Evolutionary conservation across 2,797 vertebrate genomes (phyloP).

Genomic region (Synanceia verrucosa): DNA sequence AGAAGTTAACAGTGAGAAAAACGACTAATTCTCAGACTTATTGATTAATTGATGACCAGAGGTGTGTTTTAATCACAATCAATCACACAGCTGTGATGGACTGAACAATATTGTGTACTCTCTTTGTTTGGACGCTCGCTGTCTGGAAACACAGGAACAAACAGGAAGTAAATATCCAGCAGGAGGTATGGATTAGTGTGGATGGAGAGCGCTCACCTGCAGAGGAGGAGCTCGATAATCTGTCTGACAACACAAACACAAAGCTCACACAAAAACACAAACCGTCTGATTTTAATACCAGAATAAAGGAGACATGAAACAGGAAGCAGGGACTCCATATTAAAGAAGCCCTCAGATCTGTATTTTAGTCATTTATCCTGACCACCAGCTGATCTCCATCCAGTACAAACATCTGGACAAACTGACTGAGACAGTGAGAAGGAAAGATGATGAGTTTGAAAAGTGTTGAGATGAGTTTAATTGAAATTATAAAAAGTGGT

Average conservation of each 20-base stretch:
- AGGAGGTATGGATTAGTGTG: slow-evolving; percentile 55
- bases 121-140: slow-evolving; percentile 27
- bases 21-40: neutral
- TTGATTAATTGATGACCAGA: neutral
- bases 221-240: slow-evolving; percentile 40
- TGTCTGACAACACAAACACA: neutral
- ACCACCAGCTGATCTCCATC: too few species aligned
- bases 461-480: too few species aligned
- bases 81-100: neutral
- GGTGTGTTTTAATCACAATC: neutral
- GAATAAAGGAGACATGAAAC: neutral
- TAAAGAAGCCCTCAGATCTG: too few species aligned
- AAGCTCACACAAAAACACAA: neutral
- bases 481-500: too few species aligned
- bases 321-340: neutral
- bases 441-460: too few species aligned
- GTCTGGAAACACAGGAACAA: slow-evolving; percentile 26
- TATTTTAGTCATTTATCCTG: too few species aligned
- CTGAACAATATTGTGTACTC: neutral
- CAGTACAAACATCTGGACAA: too few species aligned
- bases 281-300: slow-evolving; percentile 3
- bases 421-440: too few species aligned
- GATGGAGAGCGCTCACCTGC: slow-evolving; percentile 43
- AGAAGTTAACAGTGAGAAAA: neutral
- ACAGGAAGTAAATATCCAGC: slow-evolving; percentile 40